Percentiles rank a stretch among this genome's conserved stretches.
Evolutionary conservation across 2,113 vertebrate genomes (phyloP).

Genomic region (Pipra filicauda): DNA sequence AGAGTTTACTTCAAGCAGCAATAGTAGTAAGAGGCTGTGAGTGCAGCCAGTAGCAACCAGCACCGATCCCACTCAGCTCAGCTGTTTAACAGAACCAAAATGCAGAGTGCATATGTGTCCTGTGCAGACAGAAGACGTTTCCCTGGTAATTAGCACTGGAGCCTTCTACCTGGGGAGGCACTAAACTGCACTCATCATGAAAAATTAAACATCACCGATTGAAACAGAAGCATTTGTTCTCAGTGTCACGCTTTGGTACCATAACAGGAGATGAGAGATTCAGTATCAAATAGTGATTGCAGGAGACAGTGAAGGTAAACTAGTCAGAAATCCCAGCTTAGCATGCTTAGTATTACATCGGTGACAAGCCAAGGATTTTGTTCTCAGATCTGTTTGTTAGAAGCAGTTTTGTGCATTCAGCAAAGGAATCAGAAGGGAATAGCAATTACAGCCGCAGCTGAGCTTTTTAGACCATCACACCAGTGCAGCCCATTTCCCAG

Average conservation of each 20-base stretch:
- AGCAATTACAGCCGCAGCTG: conserved; percentile 65
- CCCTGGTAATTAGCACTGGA: conserved; percentile 59
- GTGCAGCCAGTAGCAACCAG: neutral
- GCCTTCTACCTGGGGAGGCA: conserved; percentile 38
- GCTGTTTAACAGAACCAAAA: neutral
- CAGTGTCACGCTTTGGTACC: neutral
- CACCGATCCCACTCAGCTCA: neutral
- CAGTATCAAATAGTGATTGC: neutral
- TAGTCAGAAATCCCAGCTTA: neutral
- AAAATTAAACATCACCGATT: conserved; percentile 53
- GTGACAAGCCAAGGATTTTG: conserved; percentile 49
- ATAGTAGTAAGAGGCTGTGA: neutral
- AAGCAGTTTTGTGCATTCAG: conserved; percentile 51
- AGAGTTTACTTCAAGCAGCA: neutral
- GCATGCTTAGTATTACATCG: neutral
- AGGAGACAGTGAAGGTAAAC: neutral
- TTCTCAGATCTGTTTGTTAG: conserved; percentile 48
- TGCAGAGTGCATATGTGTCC: neutral
- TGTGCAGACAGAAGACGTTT: neutral
- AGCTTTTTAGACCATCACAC: conserved; percentile 26
- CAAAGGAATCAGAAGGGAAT: conserved; percentile 57
- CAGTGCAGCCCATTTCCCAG: conserved; percentile 20
- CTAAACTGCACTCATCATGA: conserved; percentile 55
- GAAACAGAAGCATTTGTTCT: conserved; percentile 2
- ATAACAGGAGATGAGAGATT: neutral